Base-by-base conservation (phyloP, 2,113 vertebrate genomes). In the Mystacornis crossleyi region DNA sequence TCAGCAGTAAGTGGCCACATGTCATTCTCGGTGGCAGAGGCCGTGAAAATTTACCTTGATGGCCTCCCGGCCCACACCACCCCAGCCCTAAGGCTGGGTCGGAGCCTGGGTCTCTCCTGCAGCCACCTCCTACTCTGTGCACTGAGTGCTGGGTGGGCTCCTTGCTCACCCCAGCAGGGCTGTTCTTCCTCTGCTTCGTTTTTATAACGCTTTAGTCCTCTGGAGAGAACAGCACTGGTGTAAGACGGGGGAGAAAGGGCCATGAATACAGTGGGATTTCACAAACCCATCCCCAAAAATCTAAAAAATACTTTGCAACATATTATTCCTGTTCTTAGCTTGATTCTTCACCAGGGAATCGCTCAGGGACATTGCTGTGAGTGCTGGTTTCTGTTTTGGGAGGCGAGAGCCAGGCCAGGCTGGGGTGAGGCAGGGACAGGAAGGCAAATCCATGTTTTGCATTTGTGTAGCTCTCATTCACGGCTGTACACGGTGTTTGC, bases 381-480 rank as follows among this genome's bases (percentile, higher is more conserved):
- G 47, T 4, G 73, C 50, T 24, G 51, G 25, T 33, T 79, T 43
- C 77, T 89, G 84, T 7, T 71, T 5, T 4, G 26, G 60, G 65
- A 91, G 72, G 21, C 2, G 14, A 81, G 71, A 36, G 90, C 88
- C 4, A 11, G 95, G 82, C 89, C 34, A 57, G 75, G 64, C 67
- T 1, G 5, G 79, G 75, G 95, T 94, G 82, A 96, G 88, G 67
- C 86, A 90, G 90, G 93, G 92, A 96, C 87, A 66, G 81, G 81
- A 40, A 93, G 84, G 89, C 71, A 88, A 86, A 94, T 58, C 87
- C 92, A 20, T 77, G 92, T 81, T 95, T 77, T 92, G 93, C 54
- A 6, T 93, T 90, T 86, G 85, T 94, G 86, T 65, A 83, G 86
- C 85, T 91, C 93, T 82, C 92, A 80, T 91, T 95, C 81, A 77